Evolutionary conservation across 2,797 vertebrate genomes (phyloP), one percentile per base, ranked within the genome.

Genomic region (Lacerta viridis): DNA sequence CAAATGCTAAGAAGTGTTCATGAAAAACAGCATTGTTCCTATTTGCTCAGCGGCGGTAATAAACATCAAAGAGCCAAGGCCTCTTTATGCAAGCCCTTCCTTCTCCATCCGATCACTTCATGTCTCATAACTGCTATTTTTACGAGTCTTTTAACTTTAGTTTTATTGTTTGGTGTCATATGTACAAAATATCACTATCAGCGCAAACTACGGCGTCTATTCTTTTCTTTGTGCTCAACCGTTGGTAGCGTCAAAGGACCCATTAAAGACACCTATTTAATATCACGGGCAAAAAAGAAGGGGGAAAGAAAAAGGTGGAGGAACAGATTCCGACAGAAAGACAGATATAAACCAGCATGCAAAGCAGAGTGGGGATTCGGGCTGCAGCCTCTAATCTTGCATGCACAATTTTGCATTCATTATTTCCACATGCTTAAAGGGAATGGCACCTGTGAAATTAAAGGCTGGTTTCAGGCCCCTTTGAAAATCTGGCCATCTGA

Each of bases 41-140:
- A 33, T 92, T 59, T 86, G 93, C 93, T 95, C 85, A 0, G 75
- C 93, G 80, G 91, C 39, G 87, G 93, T 90, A 93, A 93, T 95
- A 94, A 95, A 96, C 95, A 96, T 96, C 96, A 95, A 96, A 96
- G 95, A 87, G 85, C 46, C 36, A 87, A 93, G 92, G 94, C 90
- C 94, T 93, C 93, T 93, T 86, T 74, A 90, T 83, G 87, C 92
- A 92, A 95, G 83, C 90, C 92, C 93, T 90, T 95, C 92, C 93
- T 94, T 92, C 92, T 89, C 94, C 92, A 90, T 93, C 85, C 41
- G 15, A 91, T 90, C 87, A 23, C 88, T 91, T 87, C 36, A 0
- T 85, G 92, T 83, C 94, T 93, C 83, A 79, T 66, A 92, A 89
- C 75, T 76, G 88, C 86, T 81, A 33, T 66, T 39, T 93, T 94